These are phyloP conservation scores for Macaria notata DNA, from an alignment of 2,888 invertebrate species.

Conservation along the genomic window DNA sequence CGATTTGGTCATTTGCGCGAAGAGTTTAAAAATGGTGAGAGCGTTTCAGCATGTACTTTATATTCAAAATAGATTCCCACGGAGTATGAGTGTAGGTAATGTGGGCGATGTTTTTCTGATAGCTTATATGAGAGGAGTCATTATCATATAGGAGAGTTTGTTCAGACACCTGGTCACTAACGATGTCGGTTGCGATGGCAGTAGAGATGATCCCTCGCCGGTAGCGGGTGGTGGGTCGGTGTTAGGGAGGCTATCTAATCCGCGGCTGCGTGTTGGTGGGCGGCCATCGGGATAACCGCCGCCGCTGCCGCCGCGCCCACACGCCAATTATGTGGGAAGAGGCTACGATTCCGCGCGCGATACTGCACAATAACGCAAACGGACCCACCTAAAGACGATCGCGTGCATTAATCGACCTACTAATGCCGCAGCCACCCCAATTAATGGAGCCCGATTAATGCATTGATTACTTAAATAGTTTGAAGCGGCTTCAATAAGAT, in stretches of 20 bases:
- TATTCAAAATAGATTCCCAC: conserved; percentile 16
- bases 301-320: conserved; percentile 69
- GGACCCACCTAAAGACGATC: conserved; percentile 60
- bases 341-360: conserved; percentile 72
- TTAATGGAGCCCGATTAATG: conserved; percentile 57
- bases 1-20: conserved; percentile 20
- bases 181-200: conserved; percentile 42
- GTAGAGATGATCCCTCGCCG: conserved; percentile 44
- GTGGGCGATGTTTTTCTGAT: background rate
- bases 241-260: conserved; percentile 72
- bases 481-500: conserved; percentile 15
- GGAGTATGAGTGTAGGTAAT: conserved; percentile 5
- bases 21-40: conserved; percentile 15
- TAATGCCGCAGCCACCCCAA: conserved; percentile 66
- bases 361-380: conserved; percentile 68
- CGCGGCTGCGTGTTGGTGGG: conserved; percentile 74
- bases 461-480: conserved; percentile 43
- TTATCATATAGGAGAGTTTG: no score
- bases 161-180: conserved; percentile 28
- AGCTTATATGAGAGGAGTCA: no score
- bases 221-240: conserved; percentile 60
- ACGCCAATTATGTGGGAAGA: conserved; percentile 81
- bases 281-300: conserved; percentile 75
- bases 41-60: conserved; percentile 21
- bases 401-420: conserved; percentile 67